Evolutionary conservation across 1,140 invertebrate genomes (phyloP).

Genomic region (Metopolophium dirhodum): DNA sequence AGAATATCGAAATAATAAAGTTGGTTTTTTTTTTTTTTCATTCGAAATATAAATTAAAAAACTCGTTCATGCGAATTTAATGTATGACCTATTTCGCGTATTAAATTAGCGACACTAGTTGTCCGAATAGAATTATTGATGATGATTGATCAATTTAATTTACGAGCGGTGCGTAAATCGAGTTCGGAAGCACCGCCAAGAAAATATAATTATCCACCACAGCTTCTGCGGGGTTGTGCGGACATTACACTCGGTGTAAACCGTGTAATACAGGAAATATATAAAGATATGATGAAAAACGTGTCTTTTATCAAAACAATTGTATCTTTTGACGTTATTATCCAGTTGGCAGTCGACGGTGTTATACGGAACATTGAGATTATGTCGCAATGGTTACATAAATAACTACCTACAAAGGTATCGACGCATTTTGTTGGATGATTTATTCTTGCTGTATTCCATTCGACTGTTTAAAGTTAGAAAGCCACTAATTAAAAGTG

Average conservation of each 20-base stretch:
- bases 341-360: neutral
- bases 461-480: neutral
- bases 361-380: neutral
- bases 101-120: too few relatives aligned
- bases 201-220: neutral
- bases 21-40: neutral
- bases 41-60: neutral
- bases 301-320: neutral
- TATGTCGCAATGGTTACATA: neutral
- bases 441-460: too few relatives aligned
- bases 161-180: neutral
- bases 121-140: neutral
- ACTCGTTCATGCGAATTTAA: neutral
- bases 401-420: neutral
- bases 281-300: neutral
- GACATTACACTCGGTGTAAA: neutral
- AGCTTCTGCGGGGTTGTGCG: neutral
- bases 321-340: neutral
- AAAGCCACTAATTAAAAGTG: neutral
- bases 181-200: neutral
- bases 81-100: too few relatives aligned
- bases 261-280: too few relatives aligned
- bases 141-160: neutral
- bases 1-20: too few relatives aligned
- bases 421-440: too few relatives aligned